Evolutionary conservation across 2,797 vertebrate species (phyloP), one percentile per base, ranked within the genome.

Genomic region (Onychomys torridus): DNA sequence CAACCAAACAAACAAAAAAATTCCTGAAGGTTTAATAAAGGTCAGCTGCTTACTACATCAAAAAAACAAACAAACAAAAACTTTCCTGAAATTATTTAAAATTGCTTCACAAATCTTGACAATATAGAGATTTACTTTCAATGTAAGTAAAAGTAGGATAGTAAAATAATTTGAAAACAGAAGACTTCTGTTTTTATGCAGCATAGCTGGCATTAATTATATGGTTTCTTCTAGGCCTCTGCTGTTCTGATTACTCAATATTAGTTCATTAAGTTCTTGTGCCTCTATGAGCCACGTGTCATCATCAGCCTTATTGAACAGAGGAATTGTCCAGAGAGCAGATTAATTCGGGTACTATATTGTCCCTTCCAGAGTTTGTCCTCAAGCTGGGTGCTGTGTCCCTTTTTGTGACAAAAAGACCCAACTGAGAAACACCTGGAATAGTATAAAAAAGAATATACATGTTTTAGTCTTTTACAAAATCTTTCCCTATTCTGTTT

Each of bases 401-500:
- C 34, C 43, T 16, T 93, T 16, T 84, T 76, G 27, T 78, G 89
- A 88, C n/a, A 82, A 71, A 92, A 75, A 96, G 77, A 61, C 55
- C 23, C 37, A 61, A 29, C 13, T 40, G n/a, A 61, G n/a, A 40
- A 90, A 92, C 34, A 71, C 77, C 52, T 52, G 55, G 85, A 79
- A 75, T 69, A 95, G 77, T 32, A 86, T 9, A 89, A 32, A 94
- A 92, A 32, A 78, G 23, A 55, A 55, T 93, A 61, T 52, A 87
- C 16, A 27, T 12, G 29, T 83, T 82, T 78, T 14, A 57, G 5
- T 37, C 89, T 96, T 93, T 90, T 78, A 95, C 67, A 93, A 77
- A 96, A 69, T 94, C 43, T 91, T 92, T 75, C 73, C 75, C 90
- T 37, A 67, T n/a, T 52, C 52, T 92, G 40, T 40, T 96, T 89